Evolutionary conservation across 2,888 invertebrate genomes (phyloP), one percentile per base, ranked within the genome.

Genomic region (Eulithis testata): DNA sequence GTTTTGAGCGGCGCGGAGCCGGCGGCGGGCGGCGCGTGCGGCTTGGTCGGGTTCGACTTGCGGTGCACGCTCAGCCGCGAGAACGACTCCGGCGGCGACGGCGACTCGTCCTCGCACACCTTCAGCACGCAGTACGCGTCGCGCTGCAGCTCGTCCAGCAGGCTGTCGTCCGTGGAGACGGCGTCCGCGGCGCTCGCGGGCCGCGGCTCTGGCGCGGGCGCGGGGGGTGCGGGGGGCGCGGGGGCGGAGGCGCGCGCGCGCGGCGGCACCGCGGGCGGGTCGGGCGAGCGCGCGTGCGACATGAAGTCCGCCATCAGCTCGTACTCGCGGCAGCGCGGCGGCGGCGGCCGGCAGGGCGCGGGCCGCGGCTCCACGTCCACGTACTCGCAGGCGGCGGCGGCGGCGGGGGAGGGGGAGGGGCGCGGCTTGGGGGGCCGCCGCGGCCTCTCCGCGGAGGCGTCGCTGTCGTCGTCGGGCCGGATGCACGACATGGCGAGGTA

Each of bases 401-500:
- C n/a, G n/a, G n/a, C n/a, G n/a, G n/a, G n/a, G n/a, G n/a, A n/a
- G n/a, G 79, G 65, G 54, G 73, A 70, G 82, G 67, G 74, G 75
- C 63, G 85, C 11, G 91, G 90, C 68, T 90, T 88, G 66, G 91
- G 89, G 40, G 91, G 90, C 2, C 90, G 85, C 66, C 89, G 89
- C n/a, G 90, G 90, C 7, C 83, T 79, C 44, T 85, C 91, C 68
- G 76, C 81, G 51, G 87, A 82, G 7, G 85, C 85, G 80, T 89
- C 91, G 77, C 86, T 85, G 75, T 90, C 90, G 64, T 88, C 90
- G 31, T 90, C 91, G 78, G 86, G 88, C 70, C 88, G 87, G 69
- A 90, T 80, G 73, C 90, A 88, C 45, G 90, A 86, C 93, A 93
- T 93, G 70, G 90, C 85, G 71, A 93, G 88, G 81, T 93, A 93